Percentiles rank a stretch among this genome's conserved stretches.
phyloP scores from a whole-genome alignment of 2,888 invertebrate species.

The Lycocerus yunnanus region DNA sequence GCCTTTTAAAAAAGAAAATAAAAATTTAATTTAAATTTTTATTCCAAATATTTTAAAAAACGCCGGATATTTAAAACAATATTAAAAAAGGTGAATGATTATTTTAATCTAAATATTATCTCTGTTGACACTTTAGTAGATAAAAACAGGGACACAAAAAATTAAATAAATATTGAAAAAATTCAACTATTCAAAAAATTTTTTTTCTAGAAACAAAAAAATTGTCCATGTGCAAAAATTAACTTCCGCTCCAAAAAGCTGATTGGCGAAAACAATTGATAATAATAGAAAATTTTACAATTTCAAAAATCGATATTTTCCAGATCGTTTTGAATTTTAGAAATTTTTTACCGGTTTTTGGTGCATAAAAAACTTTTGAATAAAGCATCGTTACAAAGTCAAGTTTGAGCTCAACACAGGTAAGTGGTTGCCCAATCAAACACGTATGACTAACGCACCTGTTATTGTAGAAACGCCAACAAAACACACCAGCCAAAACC shows the following conservation, averaged over 20 bases:
- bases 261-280: neutral
- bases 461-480: conserved; percentile 24
- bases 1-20: neutral
- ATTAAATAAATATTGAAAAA: neutral
- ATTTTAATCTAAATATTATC: neutral
- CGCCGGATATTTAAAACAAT: too few species aligned
- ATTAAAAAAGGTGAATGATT: neutral
- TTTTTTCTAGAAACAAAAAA: neutral
- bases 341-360: neutral
- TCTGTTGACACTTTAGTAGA: neutral
- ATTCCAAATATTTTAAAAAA: too few species aligned
- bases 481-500: conserved; percentile 16
- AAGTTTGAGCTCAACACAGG: conserved; percentile 11
- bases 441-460: conserved; percentile 29
- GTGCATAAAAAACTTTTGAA: neutral
- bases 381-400: conserved; percentile 1
- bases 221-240: neutral
- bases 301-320: neutral
- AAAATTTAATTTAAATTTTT: too few species aligned
- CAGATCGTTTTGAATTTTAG: neutral
- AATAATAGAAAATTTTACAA: neutral
- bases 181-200: neutral
- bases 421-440: conserved; percentile 25
- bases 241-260: neutral
- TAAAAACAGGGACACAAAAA: neutral